Evolutionary conservation across 2,888 invertebrate species (phyloP).

Genomic region (Eulithis testata): DNA sequence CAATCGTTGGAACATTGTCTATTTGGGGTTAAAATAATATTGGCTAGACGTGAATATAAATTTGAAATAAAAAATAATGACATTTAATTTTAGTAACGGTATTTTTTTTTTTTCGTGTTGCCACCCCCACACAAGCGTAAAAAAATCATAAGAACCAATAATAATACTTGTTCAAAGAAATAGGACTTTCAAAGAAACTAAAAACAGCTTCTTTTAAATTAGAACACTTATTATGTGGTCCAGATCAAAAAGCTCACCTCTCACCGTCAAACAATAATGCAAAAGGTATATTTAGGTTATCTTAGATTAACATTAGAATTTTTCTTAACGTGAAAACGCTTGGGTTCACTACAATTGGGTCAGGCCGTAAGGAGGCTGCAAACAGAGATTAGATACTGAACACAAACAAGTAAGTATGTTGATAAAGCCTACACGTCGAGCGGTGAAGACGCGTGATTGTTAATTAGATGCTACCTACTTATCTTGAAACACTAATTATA

Average conservation of each 20-base stretch:
- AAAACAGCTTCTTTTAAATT: too few relatives aligned
- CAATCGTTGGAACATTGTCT: constrained; percentile 12
- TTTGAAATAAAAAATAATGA: background rate
- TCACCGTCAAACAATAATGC: background rate
- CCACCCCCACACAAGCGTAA: too few relatives aligned
- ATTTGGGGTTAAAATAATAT: background rate
- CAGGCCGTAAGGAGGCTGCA: constrained; percentile 73
- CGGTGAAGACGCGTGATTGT: constrained; percentile 24
- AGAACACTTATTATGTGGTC: too few relatives aligned
- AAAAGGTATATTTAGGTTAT: constrained; percentile 29
- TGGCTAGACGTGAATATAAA: background rate
- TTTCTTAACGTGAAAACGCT: constrained; percentile 47
- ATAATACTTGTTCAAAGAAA: too few relatives aligned
- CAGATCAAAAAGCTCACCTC: background rate
- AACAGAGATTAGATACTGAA: constrained; percentile 74
- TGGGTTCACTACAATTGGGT: constrained; percentile 63
- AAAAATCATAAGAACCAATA: too few relatives aligned
- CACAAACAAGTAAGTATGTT: constrained; percentile 61
- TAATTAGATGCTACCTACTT: constrained; percentile 29
- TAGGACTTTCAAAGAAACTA: too few relatives aligned
- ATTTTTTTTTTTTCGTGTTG: background rate
- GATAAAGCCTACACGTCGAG: constrained; percentile 31
- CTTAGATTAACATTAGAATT: constrained; percentile 34
- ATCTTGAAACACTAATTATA: constrained; percentile 2
- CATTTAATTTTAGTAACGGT: too few relatives aligned